These are phyloP conservation scores for Meiosimyza decipiens DNA, from an alignment of 2,888 invertebrate genomes.

Conservation along the genomic window DNA sequence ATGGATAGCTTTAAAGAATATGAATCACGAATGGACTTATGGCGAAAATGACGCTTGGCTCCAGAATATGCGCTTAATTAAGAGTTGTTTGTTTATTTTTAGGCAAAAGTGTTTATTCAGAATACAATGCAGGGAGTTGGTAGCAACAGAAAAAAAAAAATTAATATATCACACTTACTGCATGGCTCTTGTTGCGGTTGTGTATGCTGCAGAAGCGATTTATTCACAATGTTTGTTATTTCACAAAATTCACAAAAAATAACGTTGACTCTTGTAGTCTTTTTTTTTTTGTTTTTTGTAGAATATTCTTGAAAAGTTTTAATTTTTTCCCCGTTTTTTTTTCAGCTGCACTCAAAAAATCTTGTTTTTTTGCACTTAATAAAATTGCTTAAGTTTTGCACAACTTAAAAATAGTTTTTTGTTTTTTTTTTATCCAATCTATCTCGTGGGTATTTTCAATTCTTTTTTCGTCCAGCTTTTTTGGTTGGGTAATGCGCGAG, in stretches of 20 bases:
- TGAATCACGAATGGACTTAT: too few relatives aligned
- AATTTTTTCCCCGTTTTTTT: not conserved
- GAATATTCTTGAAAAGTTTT: not conserved
- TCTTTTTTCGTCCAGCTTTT: conserved; percentile 23
- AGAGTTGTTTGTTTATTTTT: conserved; percentile 8
- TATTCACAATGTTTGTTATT: not conserved
- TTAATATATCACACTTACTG: conserved; percentile 39
- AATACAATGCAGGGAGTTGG: too few relatives aligned
- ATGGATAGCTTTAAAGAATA: too few relatives aligned
- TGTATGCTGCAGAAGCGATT: not conserved
- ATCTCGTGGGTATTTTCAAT: not conserved
- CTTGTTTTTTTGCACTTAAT: conserved; percentile 15
- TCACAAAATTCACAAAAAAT: too few relatives aligned
- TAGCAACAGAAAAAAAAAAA: not conserved
- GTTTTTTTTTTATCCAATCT: conserved; percentile 19
- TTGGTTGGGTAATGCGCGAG: conserved; percentile 51
- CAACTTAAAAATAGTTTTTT: conserved; percentile 12
- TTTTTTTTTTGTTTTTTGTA: not conserved
- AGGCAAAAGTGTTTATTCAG: not conserved
- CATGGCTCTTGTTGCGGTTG: conserved; percentile 24
- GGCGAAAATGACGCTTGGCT: too few relatives aligned
- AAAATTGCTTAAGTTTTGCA: not conserved
- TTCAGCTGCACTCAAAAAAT: not conserved
- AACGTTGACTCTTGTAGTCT: not conserved
- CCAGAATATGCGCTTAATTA: not conserved